Conservation (phyloP, 2,797 vertebrate genomes). For the Eospalax fontanierii region DNA sequence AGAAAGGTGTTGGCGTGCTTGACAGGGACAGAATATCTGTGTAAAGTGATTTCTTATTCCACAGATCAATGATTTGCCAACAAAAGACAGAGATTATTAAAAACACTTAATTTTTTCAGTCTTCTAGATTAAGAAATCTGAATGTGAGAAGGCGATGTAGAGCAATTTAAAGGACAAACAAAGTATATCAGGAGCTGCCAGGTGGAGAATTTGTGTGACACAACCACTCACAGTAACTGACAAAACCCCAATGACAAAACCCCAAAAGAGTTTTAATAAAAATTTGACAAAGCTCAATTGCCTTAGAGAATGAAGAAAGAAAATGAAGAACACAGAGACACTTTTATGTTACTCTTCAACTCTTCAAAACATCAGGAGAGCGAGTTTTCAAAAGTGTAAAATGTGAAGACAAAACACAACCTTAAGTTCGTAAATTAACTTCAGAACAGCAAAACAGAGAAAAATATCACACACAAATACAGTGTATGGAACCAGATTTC, state of each 20-base stretch:
- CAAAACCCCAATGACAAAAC: too few species aligned
- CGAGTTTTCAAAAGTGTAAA: neutral
- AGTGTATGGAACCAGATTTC: neutral
- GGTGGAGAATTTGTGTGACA: neutral
- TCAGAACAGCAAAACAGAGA: neutral
- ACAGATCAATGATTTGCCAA: slow-evolving; percentile 24
- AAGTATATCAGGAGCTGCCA: neutral
- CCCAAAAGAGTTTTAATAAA: too few species aligned
- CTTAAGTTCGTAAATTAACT: slow-evolving; percentile 10
- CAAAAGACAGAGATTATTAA: neutral
- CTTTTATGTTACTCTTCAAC: neutral
- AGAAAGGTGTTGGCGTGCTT: neutral
- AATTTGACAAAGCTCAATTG: neutral
- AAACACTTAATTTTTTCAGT: neutral
- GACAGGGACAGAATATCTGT: neutral
- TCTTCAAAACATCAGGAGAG: neutral
- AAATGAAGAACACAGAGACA: neutral
- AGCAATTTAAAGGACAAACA: neutral
- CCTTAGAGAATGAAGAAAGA: slow-evolving; percentile 16
- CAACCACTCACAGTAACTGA: neutral
- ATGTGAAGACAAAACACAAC: slow-evolving; percentile 22
- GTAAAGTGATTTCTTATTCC: neutral
- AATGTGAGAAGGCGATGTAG: neutral
- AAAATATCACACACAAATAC: neutral
- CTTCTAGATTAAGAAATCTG: neutral